phyloP scores from a whole-genome alignment of 1,140 invertebrate genomes.

The Brachionus sp. region DNA sequence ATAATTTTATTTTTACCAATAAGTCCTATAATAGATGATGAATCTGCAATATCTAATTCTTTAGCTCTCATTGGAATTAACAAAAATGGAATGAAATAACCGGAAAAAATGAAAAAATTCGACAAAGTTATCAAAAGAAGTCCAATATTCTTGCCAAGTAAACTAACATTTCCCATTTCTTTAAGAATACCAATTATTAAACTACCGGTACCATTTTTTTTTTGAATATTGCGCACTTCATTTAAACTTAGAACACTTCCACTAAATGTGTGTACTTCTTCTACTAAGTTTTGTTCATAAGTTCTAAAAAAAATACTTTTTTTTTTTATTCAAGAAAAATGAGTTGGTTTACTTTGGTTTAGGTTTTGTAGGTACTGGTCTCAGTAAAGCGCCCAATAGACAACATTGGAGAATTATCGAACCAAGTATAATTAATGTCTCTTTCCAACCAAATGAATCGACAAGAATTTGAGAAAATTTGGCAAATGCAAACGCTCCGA shows the following conservation, averaged over 20 bases:
- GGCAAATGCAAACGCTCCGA: conserved; percentile 55
- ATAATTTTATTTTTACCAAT: neutral
- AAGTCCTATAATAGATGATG: neutral
- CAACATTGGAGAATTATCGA: conserved; percentile 36
- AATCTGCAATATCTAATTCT: neutral
- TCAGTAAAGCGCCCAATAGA: conserved; percentile 19
- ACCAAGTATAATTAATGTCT: conserved; percentile 40
- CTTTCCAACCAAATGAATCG: conserved; percentile 53
- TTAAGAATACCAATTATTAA: neutral
- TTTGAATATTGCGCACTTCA: neutral
- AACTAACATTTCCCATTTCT: conserved; percentile 39
- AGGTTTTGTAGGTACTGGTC: conserved; percentile 8
- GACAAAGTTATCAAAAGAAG: conserved; percentile 20
- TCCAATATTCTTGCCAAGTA: conserved; percentile 4
- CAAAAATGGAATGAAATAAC: conserved; percentile 38
- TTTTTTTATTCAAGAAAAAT: neutral
- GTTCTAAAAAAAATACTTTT: neutral
- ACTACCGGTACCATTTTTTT: neutral
- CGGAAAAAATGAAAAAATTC: conserved; percentile 29
- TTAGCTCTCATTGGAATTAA: conserved; percentile 26
- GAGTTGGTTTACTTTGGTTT: neutral
- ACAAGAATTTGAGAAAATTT: conserved; percentile 52
- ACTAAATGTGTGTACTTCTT: neutral
- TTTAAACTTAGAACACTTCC: conserved; percentile 30
- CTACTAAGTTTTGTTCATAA: neutral